These are phyloP conservation scores for Platanista minor DNA, from an alignment of 2,113 vertebrate species.

Conservation along the genomic window DNA sequence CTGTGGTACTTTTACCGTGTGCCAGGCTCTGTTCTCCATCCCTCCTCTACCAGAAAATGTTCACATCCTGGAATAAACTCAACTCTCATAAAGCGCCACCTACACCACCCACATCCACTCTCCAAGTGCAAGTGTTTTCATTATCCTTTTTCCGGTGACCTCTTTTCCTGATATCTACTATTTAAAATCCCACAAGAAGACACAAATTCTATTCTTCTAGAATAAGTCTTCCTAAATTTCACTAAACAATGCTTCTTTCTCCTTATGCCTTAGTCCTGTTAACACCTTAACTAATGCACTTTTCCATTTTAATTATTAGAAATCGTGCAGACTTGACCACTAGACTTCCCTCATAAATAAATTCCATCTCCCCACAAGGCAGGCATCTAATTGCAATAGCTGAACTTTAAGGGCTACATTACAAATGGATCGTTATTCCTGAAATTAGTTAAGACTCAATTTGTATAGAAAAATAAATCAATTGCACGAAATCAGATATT, in stretches of 20 bases:
- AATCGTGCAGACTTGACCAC: neutral
- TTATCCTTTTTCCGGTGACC: neutral
- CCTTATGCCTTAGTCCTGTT: neutral
- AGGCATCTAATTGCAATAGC: neutral
- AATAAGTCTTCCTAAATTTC: neutral
- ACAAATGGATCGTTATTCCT: neutral
- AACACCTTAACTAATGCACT: neutral
- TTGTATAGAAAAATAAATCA: conserved; percentile 22
- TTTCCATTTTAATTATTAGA: neutral
- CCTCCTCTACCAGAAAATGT: neutral
- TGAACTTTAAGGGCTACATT: conserved; percentile 1
- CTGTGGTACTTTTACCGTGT: neutral
- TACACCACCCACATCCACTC: neutral
- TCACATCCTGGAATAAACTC: neutral
- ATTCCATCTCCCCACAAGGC: neutral
- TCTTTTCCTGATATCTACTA: neutral
- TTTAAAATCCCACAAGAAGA: neutral
- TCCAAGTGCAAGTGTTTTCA: neutral
- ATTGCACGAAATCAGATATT: neutral
- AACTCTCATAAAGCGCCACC: rapidly evolving
- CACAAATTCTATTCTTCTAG: neutral
- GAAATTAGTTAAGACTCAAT: neutral
- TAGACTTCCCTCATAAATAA: neutral
- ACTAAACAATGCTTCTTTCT: neutral
- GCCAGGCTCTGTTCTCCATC: neutral